Evolutionary conservation across 2,113 vertebrate species (phyloP), one percentile per base, ranked within the genome.

Genomic region (Sciurus niger): DNA sequence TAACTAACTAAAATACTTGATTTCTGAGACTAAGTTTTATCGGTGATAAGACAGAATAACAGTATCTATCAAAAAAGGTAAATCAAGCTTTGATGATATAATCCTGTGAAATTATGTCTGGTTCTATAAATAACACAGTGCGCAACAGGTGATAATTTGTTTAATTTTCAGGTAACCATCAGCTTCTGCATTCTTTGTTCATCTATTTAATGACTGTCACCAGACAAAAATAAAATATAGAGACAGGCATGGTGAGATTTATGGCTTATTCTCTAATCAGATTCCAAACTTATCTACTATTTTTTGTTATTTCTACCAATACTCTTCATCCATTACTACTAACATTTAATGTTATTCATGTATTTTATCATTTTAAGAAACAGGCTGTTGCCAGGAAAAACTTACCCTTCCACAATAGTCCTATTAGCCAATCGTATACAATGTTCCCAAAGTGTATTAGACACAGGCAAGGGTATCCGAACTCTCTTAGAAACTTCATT

Each of bases 381-480:
- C 80, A 93, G 53, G 94, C 46, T 16, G 18, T 58, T 89, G 91
- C 95, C 85, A 34, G n/a, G 43, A 86, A 83, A 78, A 88, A 93
- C 99, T 99, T 98, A 99, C 99, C 99, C 99, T 98, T 99, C 99
- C 13, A 99, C 99, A 2, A 99, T 99, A 55, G 99, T 99, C 98
- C 99, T 98, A 96, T 99, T 99, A 96, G 99, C 99, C 98, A 99
- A 96, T 34, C 99, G 99, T 96, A 99, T 99, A 98, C 99, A 99
- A 97, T 99, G 99, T 94, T 99, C 99, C 99, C 99, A 99, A 83
- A 99, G 99, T 92, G 99, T 99, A 90, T 99, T 99, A 97, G 99
- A 99, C 91, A 99, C 99, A 0, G 99, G 99, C 95, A 99, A 98
- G 0, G 99, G 99, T 98, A 99, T 99, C 86, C 99, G 99, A 70